A percentile compares a stretch with the other conserved stretches of the same genome.
These are phyloP conservation scores for Pipra filicauda DNA, from an alignment of 2,113 vertebrate species.

Conservation along the genomic window DNA sequence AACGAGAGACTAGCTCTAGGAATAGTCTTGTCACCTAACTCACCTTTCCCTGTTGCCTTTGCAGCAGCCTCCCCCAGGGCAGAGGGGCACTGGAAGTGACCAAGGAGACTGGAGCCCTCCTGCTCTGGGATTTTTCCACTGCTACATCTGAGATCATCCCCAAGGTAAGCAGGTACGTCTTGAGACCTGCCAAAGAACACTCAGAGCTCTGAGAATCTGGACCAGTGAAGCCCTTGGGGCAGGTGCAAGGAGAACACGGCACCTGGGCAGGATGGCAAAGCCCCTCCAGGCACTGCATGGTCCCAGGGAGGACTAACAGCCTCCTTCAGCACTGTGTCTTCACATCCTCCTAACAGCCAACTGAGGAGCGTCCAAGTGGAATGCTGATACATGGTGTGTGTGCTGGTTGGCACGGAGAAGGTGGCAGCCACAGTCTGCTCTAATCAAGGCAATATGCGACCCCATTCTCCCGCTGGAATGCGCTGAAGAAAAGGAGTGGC, in stretches of 20 bases:
- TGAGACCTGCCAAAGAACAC: conserved; percentile 66
- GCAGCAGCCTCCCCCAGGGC: conserved; percentile 55
- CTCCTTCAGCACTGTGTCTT: neutral
- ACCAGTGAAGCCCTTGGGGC: neutral
- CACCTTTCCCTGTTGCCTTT: conserved; percentile 59
- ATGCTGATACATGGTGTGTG: neutral
- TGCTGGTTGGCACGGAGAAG: neutral
- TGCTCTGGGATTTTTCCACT: conserved; percentile 63
- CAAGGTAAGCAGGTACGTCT: conserved; percentile 65
- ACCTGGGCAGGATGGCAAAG: neutral
- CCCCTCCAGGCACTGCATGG: neutral
- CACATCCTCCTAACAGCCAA: neutral
- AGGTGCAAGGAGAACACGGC: neutral
- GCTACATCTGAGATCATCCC: conserved; percentile 63
- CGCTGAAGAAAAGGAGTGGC: conserved; percentile 15
- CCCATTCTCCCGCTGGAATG: conserved; percentile 19
- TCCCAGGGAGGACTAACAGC: neutral
- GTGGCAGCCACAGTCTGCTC: conserved; percentile 4
- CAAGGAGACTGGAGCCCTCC: conserved; percentile 55
- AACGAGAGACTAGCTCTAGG: conserved; percentile 46
- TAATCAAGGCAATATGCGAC: conserved; percentile 24
- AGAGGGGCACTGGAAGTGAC: conserved; percentile 59
- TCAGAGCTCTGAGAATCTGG: conserved; percentile 28
- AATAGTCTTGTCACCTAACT: conserved; percentile 55
- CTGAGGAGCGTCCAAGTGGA: neutral